Base-by-base conservation (phyloP, 2,797 vertebrate genomes). In the Nothura maculosa region DNA sequence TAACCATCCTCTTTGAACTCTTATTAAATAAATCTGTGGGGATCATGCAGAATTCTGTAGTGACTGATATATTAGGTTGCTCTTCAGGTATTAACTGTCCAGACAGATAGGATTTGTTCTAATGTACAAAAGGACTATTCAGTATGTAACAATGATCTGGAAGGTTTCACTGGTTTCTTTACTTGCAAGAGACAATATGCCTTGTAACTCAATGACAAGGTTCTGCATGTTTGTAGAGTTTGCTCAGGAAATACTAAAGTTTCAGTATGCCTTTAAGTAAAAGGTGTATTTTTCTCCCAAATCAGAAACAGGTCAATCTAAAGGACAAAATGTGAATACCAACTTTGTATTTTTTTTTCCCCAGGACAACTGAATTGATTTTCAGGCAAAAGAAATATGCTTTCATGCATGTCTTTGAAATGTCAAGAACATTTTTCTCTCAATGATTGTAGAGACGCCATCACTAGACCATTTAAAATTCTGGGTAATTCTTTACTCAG, bases 41-140 rank as follows among this genome's bases (percentile, higher is more conserved):
- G 58, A 60, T 58, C 13, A 1, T 38, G 32, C 9, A 43, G 72
- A 86, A 70, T 58, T 70, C 30, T 63, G 36, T 38, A 83, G 64
- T 58, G 55, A 67, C 47, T 85, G 50, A 64, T 93, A 55, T 69
- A 91, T 90, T 94, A 93, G 19, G 25, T 91, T 73, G 45, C 52
- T 79, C 34, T 48, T 69, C 30, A 76, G 34, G 18, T 68, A 79
- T 90, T 76, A 92, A 69, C 80, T 87, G 34, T 86, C 57, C 6
- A 0, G 52, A 84, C 17, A 82, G 45, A 63, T 2, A 87, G 30
- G 90, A 87, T 87, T 87, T 85, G 25, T 76, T 92, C 18, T 88
- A 81, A 88, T 57, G 12, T 69, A 85, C 43, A 27, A 88, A 90
- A 34, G 20, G 4, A 61, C 14, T 81, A 40, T 50, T 94, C 64